A percentile compares a stretch with the other conserved stretches of the same genome.
These are phyloP conservation scores for Agrochola lychnidis DNA, from an alignment of 2,888 invertebrate species.

Conservation along the genomic window DNA sequence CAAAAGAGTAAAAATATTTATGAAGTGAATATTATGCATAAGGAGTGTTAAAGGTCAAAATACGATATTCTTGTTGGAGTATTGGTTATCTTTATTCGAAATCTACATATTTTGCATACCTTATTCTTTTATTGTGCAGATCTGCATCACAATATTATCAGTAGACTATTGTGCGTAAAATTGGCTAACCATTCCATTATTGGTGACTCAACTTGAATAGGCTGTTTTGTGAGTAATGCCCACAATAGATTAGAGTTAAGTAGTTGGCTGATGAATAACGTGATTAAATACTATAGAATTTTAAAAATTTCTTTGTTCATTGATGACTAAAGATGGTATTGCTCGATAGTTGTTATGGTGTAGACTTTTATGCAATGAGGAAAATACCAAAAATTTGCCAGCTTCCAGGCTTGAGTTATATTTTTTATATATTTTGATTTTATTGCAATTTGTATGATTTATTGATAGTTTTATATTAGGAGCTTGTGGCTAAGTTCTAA, in stretches of 20 bases:
- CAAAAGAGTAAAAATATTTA: conserved; percentile 1
- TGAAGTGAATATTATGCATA: conserved; percentile 3
- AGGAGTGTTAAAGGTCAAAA: conserved; percentile 29
- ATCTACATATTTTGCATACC: conserved; percentile 36
- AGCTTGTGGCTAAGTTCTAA: no score
- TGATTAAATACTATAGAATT: conserved; percentile 17
- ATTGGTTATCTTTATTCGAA: conserved; percentile 33
- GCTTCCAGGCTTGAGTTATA: neutral
- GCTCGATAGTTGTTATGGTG: neutral
- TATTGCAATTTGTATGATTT: neutral
- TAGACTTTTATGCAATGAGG: neutral
- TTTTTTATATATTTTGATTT: neutral
- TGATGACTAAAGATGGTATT: neutral
- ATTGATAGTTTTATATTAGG: neutral
- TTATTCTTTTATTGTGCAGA: conserved; percentile 22
- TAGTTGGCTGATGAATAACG: conserved; percentile 20
- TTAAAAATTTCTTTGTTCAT: conserved; percentile 2
- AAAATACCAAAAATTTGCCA: neutral
- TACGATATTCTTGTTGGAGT: conserved; percentile 23
- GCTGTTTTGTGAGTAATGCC: conserved; percentile 33
- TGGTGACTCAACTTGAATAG: conserved; percentile 30
- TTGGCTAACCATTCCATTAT: conserved; percentile 24
- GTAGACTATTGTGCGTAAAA: conserved; percentile 24
- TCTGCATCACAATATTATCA: conserved; percentile 41
- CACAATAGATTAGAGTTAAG: conserved; percentile 17